phyloP scores from a whole-genome alignment of 37 sponge, comb jelly and placozoan genomes.

The Axinella damicornis region DNA sequence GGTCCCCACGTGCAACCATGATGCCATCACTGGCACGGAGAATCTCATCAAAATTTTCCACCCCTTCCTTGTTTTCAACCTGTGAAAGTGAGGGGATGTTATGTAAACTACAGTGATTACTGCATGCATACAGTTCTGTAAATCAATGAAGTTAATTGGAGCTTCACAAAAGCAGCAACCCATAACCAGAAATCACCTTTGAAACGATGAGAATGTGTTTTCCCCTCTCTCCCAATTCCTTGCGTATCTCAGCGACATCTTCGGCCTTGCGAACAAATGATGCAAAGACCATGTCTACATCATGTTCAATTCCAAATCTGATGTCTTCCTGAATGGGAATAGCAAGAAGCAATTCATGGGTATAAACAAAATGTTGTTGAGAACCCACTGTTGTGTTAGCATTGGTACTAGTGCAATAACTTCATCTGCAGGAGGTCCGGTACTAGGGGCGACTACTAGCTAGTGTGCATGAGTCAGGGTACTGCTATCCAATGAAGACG shows the following conservation, averaged over 20 bases:
- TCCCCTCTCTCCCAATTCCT: slow-evolving; percentile 81
- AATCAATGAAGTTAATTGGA: background rate
- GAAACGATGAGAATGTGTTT: slow-evolving; percentile 85
- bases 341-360: slow-evolving; percentile 11
- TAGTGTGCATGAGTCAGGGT: no score
- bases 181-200: slow-evolving; percentile 74
- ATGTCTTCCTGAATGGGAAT: slow-evolving; percentile 74
- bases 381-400: no score
- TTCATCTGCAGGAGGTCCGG: no score
- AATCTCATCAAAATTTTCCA: slow-evolving; percentile 92
- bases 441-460: no score
- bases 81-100: slow-evolving; percentile 5
- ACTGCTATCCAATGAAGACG: no score
- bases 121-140: no score
- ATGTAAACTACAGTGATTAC: no score
- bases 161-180: no score
- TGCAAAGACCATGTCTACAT: slow-evolving; percentile 94
- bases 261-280: slow-evolving; percentile 93
- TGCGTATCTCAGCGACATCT: slow-evolving; percentile 72
- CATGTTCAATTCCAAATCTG: slow-evolving; percentile 91
- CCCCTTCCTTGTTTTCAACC: slow-evolving; percentile 96
- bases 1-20: slow-evolving; percentile 98
- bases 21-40: slow-evolving; percentile 88
- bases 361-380: no score
- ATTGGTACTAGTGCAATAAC: no score